These are phyloP conservation scores for Hipparchia semele DNA, from an alignment of 2,888 invertebrate species.

Conservation along the genomic window DNA sequence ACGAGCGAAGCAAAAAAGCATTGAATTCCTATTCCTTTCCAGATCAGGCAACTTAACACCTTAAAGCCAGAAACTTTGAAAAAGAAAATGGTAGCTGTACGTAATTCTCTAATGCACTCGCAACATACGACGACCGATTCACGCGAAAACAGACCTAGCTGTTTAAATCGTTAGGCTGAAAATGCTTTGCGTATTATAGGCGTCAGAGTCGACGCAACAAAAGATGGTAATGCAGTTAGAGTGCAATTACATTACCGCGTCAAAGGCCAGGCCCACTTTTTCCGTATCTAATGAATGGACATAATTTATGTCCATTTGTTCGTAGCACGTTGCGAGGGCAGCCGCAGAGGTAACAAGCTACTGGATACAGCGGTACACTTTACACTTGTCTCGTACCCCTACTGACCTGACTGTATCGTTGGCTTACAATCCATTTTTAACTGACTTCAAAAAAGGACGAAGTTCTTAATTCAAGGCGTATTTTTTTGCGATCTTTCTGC, in stretches of 20 bases:
- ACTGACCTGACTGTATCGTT: too few relatives aligned
- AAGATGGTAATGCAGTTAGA: constrained; percentile 37
- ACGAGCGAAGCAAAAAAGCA: constrained; percentile 1
- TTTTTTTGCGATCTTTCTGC: too few relatives aligned
- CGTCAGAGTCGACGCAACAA: constrained; percentile 25
- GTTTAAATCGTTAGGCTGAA: neutral
- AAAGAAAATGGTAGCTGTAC: constrained; percentile 22
- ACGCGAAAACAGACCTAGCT: neutral
- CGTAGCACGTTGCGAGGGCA: constrained; percentile 20
- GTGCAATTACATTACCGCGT: constrained; percentile 40
- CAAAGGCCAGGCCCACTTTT: constrained; percentile 44
- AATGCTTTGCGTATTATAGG: constrained; percentile 3
- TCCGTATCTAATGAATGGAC: constrained; percentile 46
- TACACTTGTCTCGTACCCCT: neutral
- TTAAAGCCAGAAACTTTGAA: constrained; percentile 24
- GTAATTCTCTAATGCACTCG: constrained; percentile 37
- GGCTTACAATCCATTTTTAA: too few relatives aligned
- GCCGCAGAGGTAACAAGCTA: constrained; percentile 11
- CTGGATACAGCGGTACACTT: constrained; percentile 14
- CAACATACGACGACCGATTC: constrained; percentile 22
- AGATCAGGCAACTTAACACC: constrained; percentile 15
- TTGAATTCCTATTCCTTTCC: constrained; percentile 16
- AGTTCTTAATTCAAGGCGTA: too few relatives aligned
- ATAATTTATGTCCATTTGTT: constrained; percentile 48
- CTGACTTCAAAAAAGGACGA: too few relatives aligned